Evolutionary conservation across 2,113 vertebrate species (phyloP).

Genomic region (Hippocampus zosterae): DNA sequence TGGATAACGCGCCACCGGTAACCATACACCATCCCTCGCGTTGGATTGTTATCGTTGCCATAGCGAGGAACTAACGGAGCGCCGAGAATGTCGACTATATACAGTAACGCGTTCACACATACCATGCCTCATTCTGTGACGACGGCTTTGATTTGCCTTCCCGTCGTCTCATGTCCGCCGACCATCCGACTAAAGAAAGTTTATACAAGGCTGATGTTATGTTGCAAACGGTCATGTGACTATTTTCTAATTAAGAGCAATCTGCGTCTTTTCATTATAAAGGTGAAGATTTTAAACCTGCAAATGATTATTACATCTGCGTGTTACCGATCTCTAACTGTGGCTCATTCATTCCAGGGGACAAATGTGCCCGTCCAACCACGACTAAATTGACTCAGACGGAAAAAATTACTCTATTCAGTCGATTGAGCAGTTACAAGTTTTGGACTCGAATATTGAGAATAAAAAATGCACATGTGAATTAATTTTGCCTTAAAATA

Average conservation of each 20-base stretch:
- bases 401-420: background rate
- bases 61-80: constrained; percentile 60
- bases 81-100: constrained; percentile 76
- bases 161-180: constrained; percentile 7
- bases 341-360: background rate
- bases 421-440: background rate
- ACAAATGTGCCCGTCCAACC: background rate
- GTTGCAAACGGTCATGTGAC: constrained; percentile 1
- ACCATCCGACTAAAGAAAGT: constrained; percentile 6
- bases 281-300: constrained; percentile 5
- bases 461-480: background rate
- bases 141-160: constrained; percentile 14
- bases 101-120: constrained; percentile 44
- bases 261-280: background rate
- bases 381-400: background rate
- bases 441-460: background rate
- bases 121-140: constrained; percentile 15
- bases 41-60: constrained; percentile 65
- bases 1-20: constrained; percentile 43
- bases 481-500: background rate
- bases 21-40: constrained; percentile 41
- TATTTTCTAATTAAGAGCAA: constrained; percentile 1
- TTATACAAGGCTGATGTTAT: background rate
- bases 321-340: constrained; percentile 1
- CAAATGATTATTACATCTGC: background rate